phyloP scores from a whole-genome alignment of 2,797 vertebrate genomes.

The Sebastes alutus region DNA sequence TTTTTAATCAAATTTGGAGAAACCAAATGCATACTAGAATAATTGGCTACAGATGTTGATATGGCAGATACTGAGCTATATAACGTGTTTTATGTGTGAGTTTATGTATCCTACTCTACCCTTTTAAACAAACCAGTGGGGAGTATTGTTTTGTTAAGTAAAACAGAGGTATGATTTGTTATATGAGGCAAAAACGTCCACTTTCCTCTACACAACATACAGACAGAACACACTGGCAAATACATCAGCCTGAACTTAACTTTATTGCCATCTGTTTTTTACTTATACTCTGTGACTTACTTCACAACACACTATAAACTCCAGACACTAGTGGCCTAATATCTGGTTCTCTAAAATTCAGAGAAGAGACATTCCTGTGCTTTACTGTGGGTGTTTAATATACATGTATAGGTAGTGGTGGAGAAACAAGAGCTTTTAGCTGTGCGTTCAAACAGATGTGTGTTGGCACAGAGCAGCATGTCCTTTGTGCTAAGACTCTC shows the following conservation, averaged over 20 bases:
- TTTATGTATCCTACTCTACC: background rate
- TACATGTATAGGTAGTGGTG: background rate
- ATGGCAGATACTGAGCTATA: background rate
- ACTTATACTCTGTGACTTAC: background rate
- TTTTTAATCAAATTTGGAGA: background rate
- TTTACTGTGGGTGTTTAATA: slow-evolving; percentile 33
- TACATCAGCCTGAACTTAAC: slow-evolving; percentile 12
- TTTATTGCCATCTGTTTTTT: slow-evolving; percentile 49
- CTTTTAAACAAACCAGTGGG: background rate
- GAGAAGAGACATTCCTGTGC: background rate
- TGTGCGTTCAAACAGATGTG: slow-evolving; percentile 8
- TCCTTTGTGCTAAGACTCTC: slow-evolving; percentile 8
- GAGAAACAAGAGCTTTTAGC: background rate
- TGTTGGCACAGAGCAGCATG: background rate
- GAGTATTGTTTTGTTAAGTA: background rate
- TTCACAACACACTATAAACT: slow-evolving; percentile 46
- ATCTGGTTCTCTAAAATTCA: background rate
- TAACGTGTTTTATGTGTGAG: background rate
- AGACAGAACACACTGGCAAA: slow-evolving; percentile 9
- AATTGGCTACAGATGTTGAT: background rate
- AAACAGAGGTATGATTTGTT: background rate
- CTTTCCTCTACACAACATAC: background rate
- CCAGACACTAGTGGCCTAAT: background rate
- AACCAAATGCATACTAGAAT: background rate
- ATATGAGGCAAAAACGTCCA: background rate